Conservation (phyloP, 2,113 vertebrate species). For the Myocastor coypus region DNA sequence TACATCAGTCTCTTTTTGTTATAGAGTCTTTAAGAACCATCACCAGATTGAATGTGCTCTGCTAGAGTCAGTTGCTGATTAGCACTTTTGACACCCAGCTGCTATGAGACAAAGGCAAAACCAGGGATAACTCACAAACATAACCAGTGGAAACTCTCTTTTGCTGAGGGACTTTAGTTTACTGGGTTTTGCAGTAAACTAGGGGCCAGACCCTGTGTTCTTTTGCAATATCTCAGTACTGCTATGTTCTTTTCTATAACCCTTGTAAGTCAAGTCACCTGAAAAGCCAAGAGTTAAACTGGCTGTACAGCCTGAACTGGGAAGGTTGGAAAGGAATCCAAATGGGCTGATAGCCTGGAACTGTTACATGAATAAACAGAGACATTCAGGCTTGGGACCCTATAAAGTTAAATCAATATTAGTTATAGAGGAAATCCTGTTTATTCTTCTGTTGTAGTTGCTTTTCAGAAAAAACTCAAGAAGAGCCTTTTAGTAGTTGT, state of each 20-base stretch:
- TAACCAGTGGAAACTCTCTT: slow-evolving; percentile 65
- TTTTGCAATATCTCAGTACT: slow-evolving; percentile 66
- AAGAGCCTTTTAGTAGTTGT: slow-evolving; percentile 41
- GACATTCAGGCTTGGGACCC: slow-evolving; percentile 68
- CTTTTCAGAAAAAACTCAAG: slow-evolving; percentile 65
- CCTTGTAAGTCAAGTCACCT: slow-evolving; percentile 68
- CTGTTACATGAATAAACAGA: slow-evolving; percentile 78
- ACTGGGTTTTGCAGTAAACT: slow-evolving; percentile 68
- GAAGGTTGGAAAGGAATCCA: slow-evolving; percentile 73
- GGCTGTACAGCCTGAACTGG: slow-evolving; percentile 63
- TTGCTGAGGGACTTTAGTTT: slow-evolving; percentile 65
- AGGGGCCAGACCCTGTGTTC: slow-evolving; percentile 63
- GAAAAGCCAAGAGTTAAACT: slow-evolving; percentile 77
- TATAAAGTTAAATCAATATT: slow-evolving; percentile 80
- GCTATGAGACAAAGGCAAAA: slow-evolving; percentile 67
- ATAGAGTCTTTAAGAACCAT: slow-evolving; percentile 48
- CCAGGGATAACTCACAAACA: slow-evolving; percentile 63
- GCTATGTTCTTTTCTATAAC: slow-evolving; percentile 62
- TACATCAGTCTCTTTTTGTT: slow-evolving; percentile 7
- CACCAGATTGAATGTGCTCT: slow-evolving; percentile 61
- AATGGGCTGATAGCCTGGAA: slow-evolving; percentile 70
- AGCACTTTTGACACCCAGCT: slow-evolving; percentile 72
- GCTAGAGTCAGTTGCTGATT: slow-evolving; percentile 65
- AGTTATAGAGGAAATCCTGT: slow-evolving; percentile 75
- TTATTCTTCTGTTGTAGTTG: slow-evolving; percentile 74